Base-by-base conservation (phyloP, 1,140 invertebrate species). In the Drosophila rufa region DNA sequence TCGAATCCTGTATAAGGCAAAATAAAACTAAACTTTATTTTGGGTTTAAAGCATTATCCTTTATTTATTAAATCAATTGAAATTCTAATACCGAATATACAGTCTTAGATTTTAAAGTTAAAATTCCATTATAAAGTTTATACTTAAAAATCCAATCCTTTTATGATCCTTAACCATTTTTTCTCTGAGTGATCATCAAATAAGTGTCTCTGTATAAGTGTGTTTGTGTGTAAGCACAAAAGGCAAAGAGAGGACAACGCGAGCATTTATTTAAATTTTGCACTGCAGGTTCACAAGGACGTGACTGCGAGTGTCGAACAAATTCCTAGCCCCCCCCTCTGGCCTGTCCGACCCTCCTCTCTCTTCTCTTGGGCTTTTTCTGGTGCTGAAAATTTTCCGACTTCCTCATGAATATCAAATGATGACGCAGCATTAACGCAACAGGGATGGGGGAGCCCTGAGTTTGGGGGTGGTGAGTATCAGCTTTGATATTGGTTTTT, bases 251-350 rank as follows among this genome's bases (percentile, higher is more conserved):
- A 53, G 68, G 65, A 71, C 61, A 81, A 53, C 50, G 58, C 48
- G 64, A 70, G 82, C 75, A 77, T 83, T 77, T 89, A 80, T 89
- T 89, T 80, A 89, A 89, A 78, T 89, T 89, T 87, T 76, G 53
- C 68, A 70, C 57, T 79, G 75, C 70, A 58, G 79, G 59, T 74
- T 58, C 73, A 64, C 64, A 48, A 80, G 80, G 68, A 80, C 84
- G 80, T 89, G 83, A 86, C 82, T 64, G 50, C 48, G 68, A 62
- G 68, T 47, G 62, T 45, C 64, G 46, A 40, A 69, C 59, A 64
- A 69, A 73, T 45, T 75, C 65, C 66, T 62, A 40, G 57, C 40
- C 43, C 62, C 43, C 62, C 36, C 30, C 8, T 11, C 17, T 9
- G n/a, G 0, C 8, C 33, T 36, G 33, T 11, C 33, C 33, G 19